Percentiles rank a stretch among this genome's conserved stretches.
Conservation (phyloP, 2,797 vertebrate species). For the Aulostomus chinensis region DNA sequence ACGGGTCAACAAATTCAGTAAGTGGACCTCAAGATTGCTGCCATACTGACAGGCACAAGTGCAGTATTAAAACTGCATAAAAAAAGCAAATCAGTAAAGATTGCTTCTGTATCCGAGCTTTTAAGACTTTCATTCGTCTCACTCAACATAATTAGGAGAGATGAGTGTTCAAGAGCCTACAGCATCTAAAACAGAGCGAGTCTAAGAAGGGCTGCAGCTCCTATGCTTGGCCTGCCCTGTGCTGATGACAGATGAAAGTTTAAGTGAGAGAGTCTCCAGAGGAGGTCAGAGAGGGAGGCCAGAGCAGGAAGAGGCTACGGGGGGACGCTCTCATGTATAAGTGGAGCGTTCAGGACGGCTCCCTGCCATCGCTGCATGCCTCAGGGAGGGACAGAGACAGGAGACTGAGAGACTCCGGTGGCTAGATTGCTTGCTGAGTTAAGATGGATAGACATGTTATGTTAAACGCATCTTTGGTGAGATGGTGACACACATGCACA, state of each 20-base stretch:
- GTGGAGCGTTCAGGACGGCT: slow-evolving; percentile 39
- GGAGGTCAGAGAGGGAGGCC: slow-evolving; percentile 23
- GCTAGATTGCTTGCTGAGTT: slow-evolving; percentile 54
- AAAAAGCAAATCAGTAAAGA: neutral
- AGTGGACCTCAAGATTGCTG: neutral
- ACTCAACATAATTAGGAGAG: slow-evolving; percentile 1
- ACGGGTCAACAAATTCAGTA: neutral
- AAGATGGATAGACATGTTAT: slow-evolving; percentile 66
- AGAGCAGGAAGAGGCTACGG: slow-evolving; percentile 30
- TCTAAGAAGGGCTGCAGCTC: slow-evolving; percentile 14
- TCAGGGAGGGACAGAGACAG: slow-evolving; percentile 47
- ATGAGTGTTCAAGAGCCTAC: slow-evolving; percentile 2
- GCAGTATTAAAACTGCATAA: neutral
- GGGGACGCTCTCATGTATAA: slow-evolving; percentile 33
- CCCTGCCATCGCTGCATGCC: slow-evolving; percentile 36
- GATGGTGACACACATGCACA: slow-evolving; percentile 34
- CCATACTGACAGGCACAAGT: no score
- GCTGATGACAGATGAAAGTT: slow-evolving; percentile 36
- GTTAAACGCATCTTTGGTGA: slow-evolving; percentile 38
- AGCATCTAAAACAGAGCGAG: slow-evolving; percentile 4
- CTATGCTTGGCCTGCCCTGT: neutral
- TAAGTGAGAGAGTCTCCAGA: slow-evolving; percentile 48
- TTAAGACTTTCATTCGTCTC: neutral
- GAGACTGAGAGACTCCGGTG: slow-evolving; percentile 64
- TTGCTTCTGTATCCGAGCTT: no score